Evolutionary conservation across 1,140 invertebrate species (phyloP).

Genomic region (Harpegnathos saltator): DNA sequence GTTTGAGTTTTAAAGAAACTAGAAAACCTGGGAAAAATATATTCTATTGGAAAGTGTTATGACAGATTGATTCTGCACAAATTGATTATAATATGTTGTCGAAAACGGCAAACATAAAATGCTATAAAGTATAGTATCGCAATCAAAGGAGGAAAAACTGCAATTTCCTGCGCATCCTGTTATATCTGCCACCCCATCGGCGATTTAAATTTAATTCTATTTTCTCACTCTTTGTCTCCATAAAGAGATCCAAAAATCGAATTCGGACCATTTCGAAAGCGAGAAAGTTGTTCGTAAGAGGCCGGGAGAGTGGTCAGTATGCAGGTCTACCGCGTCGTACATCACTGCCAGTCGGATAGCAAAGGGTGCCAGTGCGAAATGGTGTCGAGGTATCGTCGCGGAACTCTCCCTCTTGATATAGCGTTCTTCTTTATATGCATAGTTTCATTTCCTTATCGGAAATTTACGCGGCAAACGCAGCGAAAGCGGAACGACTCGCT

Average conservation of each 20-base stretch:
- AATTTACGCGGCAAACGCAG: slow-evolving; percentile 68
- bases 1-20: not conserved
- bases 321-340: slow-evolving; percentile 75
- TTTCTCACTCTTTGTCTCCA: slow-evolving; percentile 28
- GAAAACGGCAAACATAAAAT: slow-evolving; percentile 3
- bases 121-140: not conserved
- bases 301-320: slow-evolving; percentile 70
- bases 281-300: slow-evolving; percentile 34
- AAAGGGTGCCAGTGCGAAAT: slow-evolving; percentile 76
- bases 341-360: slow-evolving; percentile 77
- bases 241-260: slow-evolving; percentile 51
- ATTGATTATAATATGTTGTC: not conserved
- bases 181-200: not conserved
- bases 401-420: slow-evolving; percentile 72
- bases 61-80: not conserved
- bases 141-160: not conserved
- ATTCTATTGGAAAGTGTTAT: not conserved
- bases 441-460: slow-evolving; percentile 84
- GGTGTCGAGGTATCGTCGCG: slow-evolving; percentile 75
- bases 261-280: slow-evolving; percentile 4
- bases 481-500: slow-evolving; percentile 31
- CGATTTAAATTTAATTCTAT: slow-evolving; percentile 58
- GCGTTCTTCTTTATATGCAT: slow-evolving; percentile 84
- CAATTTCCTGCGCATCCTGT: slow-evolving; percentile 14
- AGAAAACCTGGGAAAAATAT: not conserved